Base-by-base conservation (phyloP, 2,888 invertebrate genomes). In the Cosmopolites sordidus region DNA sequence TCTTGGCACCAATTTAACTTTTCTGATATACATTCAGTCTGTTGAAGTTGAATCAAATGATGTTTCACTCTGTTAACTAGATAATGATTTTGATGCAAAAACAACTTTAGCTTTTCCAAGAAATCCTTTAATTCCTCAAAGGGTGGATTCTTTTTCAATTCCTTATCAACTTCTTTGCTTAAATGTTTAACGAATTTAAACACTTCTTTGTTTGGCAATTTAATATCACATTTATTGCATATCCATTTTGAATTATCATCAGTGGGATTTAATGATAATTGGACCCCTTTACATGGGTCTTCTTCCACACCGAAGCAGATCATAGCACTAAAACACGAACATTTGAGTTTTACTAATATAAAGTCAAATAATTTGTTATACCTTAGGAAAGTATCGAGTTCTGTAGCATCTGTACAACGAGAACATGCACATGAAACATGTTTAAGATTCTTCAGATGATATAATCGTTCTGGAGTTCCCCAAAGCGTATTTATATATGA, bases 401-500 rank as follows among this genome's bases (percentile, higher is more conserved):
- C 89, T 0, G 84, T 83, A 2, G 85, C 82, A 72, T 88, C 88
- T 18, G 68, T 71, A 64, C 89, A 89, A 54, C 87, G 76, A 0
- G 73, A 71, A 61, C 89, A 89, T 37, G 72, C 72, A 64, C 89
- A 89, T 44, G 80, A 79, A 60, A 88, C 87, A 67, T 83, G 84
- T 71, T 87, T 88, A 1, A 76, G 56, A 46, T 75, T 75, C 60
- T 74, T 76, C 2, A 89, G 71, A 60, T 77, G 74, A 60, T 77
- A 74, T 60, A 86, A 73, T 43, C 88, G 75, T 54, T 83, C 80
- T 12, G 84, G 73, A 1, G 88, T 88, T 12, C 85, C 84, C 75
- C 83, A 82, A 41, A 89, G 69, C 0, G 82, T 78, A 68, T 87
- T 84, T 0, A 87, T 86, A 65, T 88, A 88, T 0, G 86, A 83